These are phyloP conservation scores for Eurois occulta DNA, from an alignment of 2,888 invertebrate genomes.

Conservation along the genomic window DNA sequence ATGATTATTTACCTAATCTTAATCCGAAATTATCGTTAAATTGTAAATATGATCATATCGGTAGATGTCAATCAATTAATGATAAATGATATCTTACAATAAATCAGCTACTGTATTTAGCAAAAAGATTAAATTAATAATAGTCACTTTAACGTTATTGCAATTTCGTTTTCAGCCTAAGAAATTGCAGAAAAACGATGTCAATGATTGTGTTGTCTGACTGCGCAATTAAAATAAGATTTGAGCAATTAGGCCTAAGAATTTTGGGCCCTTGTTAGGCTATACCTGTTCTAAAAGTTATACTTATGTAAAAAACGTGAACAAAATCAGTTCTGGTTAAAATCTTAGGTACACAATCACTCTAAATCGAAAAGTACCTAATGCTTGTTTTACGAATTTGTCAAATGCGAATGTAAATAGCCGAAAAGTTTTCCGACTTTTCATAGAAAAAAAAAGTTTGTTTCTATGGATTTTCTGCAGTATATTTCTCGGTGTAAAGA, in stretches of 20 bases:
- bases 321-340: background rate
- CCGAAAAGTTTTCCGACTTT: background rate
- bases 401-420: background rate
- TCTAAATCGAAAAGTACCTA: background rate
- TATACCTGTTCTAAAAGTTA: background rate
- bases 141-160: background rate
- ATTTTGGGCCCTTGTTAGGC: background rate
- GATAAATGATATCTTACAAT: slow-evolving; percentile 25
- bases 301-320: background rate
- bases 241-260: background rate
- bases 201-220: background rate
- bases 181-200: background rate
- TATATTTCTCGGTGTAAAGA: background rate
- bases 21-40: slow-evolving; percentile 32
- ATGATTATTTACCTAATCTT: slow-evolving; percentile 21
- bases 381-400: background rate
- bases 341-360: background rate
- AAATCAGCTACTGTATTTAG: slow-evolving; percentile 41
- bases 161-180: background rate
- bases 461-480: slow-evolving; percentile 27
- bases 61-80: slow-evolving; percentile 19
- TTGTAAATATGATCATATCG: slow-evolving; percentile 35
- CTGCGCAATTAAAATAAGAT: background rate
- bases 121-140: background rate
- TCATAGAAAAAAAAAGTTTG: background rate